A percentile compares a stretch with the other conserved stretches of the same genome.
Evolutionary conservation across 30 jellyfish, hydroid and myxozoan species (phyloP).

Genomic region (Cassiopea andromeda): DNA sequence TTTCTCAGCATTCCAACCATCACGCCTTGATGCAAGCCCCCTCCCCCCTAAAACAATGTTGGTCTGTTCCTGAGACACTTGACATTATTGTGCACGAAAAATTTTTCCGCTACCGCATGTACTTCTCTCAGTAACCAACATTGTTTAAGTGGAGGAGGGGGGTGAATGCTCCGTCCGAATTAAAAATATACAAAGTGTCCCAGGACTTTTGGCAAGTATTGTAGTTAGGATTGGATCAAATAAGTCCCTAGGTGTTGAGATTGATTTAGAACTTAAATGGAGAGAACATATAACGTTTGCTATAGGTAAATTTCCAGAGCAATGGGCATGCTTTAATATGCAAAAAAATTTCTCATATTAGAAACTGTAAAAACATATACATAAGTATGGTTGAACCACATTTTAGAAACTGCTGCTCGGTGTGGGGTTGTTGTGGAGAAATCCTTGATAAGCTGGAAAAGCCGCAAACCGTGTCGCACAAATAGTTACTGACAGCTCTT

Average conservation of each 20-base stretch:
- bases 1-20: no score
- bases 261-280: slow-evolving; percentile 13
- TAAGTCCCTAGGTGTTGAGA: slow-evolving; percentile 26
- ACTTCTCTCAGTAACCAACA: no score
- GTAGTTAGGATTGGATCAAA: no score
- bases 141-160: no score
- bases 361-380: slow-evolving; percentile 5
- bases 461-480: slow-evolving; percentile 28
- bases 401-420: slow-evolving; percentile 16
- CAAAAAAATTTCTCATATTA: slow-evolving; percentile 6
- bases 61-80: no score
- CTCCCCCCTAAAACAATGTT: no score
- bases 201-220: neutral
- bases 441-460: slow-evolving; percentile 1
- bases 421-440: slow-evolving; percentile 36
- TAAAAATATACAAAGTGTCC: no score
- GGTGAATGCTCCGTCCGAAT: no score
- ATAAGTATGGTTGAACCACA: slow-evolving; percentile 5
- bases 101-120: no score
- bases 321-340: slow-evolving; percentile 9
- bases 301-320: slow-evolving; percentile 23
- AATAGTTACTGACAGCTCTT: neutral
- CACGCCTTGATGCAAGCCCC: no score
- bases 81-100: no score
- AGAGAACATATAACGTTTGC: slow-evolving; percentile 23